These are phyloP conservation scores for Sebastes matsubarae DNA, from an alignment of 2,797 vertebrate genomes.

Conservation along the genomic window DNA sequence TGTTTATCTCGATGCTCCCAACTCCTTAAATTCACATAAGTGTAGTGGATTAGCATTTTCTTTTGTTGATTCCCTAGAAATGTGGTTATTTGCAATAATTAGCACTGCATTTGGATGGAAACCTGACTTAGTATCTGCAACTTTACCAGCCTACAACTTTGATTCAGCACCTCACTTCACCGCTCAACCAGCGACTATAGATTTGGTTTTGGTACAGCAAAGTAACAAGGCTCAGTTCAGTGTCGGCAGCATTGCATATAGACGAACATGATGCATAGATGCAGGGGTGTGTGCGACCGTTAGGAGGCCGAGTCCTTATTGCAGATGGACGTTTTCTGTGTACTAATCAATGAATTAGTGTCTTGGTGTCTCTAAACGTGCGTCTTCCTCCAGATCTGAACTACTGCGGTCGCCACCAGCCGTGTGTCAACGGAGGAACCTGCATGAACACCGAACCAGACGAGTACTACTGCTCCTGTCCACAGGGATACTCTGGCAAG, in stretches of 20 bases:
- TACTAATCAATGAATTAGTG: not conserved
- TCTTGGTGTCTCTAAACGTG: not conserved
- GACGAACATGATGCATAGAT: not conserved
- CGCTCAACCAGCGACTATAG: not conserved
- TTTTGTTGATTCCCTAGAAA: no score
- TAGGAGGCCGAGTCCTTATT: not conserved
- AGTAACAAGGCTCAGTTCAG: not conserved
- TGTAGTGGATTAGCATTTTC: not conserved
- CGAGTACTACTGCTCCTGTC: slow-evolving; percentile 91
- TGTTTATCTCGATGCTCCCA: not conserved
- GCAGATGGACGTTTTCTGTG: not conserved
- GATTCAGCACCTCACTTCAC: not conserved
- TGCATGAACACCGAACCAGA: slow-evolving; percentile 95
- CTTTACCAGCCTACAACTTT: not conserved
- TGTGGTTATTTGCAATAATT: fast-evolving
- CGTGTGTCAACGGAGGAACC: slow-evolving; percentile 92
- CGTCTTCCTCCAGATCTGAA: slow-evolving; percentile 87
- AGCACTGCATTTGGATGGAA: no score
- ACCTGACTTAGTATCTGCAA: no score
- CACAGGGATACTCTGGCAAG: slow-evolving; percentile 91
- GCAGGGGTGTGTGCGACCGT: not conserved
- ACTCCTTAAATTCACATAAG: not conserved
- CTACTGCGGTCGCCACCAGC: slow-evolving; percentile 94
- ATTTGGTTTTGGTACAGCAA: not conserved
- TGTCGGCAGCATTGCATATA: not conserved